phyloP scores from a whole-genome alignment of 1,140 invertebrate genomes.

The Drosophila neocordata region DNA sequence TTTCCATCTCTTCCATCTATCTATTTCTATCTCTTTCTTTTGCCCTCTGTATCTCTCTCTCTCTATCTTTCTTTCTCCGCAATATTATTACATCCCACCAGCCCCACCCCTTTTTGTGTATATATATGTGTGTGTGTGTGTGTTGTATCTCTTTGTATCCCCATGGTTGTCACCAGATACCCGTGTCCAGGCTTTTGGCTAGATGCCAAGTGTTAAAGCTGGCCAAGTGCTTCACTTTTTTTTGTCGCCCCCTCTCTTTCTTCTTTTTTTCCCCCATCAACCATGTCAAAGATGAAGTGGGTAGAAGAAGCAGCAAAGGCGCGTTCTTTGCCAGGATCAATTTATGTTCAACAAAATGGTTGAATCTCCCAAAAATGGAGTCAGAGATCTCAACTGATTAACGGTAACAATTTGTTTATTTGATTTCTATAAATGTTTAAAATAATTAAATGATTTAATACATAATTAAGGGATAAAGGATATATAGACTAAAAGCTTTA shows the following conservation, averaged over 20 bases:
- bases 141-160: slow-evolving; percentile 11
- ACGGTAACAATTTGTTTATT: no score
- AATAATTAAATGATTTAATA: no score
- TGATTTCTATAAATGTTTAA: no score
- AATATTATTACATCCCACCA: slow-evolving; percentile 52
- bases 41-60: no score
- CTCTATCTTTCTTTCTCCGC: slow-evolving; percentile 52
- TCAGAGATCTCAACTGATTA: no score
- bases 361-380: background rate
- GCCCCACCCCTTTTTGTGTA: slow-evolving; percentile 21
- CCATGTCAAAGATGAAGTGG: background rate
- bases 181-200: slow-evolving; percentile 48
- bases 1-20: background rate
- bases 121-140: no score
- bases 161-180: slow-evolving; percentile 64
- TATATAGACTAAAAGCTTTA: no score
- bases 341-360: background rate
- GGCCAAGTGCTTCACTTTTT: slow-evolving; percentile 63
- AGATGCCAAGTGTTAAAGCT: slow-evolving; percentile 68
- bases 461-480: no score
- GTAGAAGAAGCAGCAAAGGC: background rate
- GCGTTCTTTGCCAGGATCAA: background rate
- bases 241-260: background rate
- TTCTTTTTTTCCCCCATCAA: background rate
- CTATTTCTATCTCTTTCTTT: slow-evolving; percentile 26